A percentile compares a stretch with the other conserved stretches of the same genome.
Evolutionary conservation across 2,888 invertebrate genomes (phyloP).

Genomic region (Drosophila meridiana): DNA sequence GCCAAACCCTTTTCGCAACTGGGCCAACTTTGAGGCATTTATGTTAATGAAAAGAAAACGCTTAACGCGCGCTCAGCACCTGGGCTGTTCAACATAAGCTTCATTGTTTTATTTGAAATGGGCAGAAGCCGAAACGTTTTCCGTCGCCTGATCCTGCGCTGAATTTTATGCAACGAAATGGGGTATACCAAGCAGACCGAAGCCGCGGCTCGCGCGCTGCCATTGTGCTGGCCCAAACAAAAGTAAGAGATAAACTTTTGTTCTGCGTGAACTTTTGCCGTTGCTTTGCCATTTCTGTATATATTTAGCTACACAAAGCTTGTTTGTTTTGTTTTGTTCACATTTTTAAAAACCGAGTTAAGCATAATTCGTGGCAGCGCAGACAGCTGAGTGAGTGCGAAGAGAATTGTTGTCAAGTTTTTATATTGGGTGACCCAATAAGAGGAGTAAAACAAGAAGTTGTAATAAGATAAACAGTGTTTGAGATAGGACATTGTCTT

Average conservation of each 20-base stretch:
- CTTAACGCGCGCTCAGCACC: constrained; percentile 54
- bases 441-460: too few species aligned
- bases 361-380: constrained; percentile 54
- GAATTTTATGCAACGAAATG: constrained; percentile 54
- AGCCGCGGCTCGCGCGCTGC: not conserved
- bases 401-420: not conserved
- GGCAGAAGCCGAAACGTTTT: constrained; percentile 44
- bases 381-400: not conserved
- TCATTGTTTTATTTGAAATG: constrained; percentile 62
- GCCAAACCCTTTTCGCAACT: not conserved
- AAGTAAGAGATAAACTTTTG: constrained; percentile 79
- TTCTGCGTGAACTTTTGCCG: constrained; percentile 72
- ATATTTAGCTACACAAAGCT: constrained; percentile 36
- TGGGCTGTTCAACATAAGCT: constrained; percentile 19
- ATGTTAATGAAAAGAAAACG: constrained; percentile 74
- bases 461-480: not conserved
- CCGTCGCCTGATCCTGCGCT: constrained; percentile 44
- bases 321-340: constrained; percentile 34
- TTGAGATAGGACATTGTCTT: not conserved
- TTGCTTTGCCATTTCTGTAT: constrained; percentile 25
- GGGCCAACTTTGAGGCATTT: constrained; percentile 61
- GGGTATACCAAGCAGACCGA: constrained; percentile 3
- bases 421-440: not conserved
- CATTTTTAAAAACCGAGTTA: constrained; percentile 62
- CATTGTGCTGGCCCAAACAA: constrained; percentile 71